These are phyloP conservation scores for Triops longicaudatus DNA, from an alignment of 1,140 invertebrate genomes.

Conservation along the genomic window DNA sequence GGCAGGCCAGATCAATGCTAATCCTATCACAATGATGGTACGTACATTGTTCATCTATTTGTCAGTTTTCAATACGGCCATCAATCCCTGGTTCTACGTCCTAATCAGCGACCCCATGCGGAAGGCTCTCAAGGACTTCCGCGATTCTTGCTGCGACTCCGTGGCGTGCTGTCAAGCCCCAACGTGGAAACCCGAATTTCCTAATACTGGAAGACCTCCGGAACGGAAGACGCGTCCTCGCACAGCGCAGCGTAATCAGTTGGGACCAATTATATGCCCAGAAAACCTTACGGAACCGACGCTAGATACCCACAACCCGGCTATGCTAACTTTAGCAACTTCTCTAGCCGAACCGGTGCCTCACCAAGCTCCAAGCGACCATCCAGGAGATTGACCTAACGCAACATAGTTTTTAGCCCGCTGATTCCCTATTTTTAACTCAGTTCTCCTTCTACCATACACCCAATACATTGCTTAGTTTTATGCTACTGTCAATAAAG, in stretches of 20 bases:
- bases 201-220: background rate
- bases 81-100: constrained; percentile 29
- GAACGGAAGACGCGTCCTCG: background rate
- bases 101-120: constrained; percentile 27
- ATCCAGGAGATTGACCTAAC: background rate
- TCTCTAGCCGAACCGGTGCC: background rate
- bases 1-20: constrained; percentile 16
- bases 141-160: constrained; percentile 4
- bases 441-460: background rate
- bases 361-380: background rate
- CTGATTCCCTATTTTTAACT: background rate
- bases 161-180: background rate
- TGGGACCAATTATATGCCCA: background rate
- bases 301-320: background rate
- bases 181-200: background rate
- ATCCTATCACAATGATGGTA: constrained; percentile 14
- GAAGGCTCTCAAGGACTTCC: constrained; percentile 23
- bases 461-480: background rate
- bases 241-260: background rate
- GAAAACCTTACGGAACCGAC: background rate
- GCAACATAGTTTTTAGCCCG: background rate
- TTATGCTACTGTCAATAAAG: background rate
- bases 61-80: constrained; percentile 26
- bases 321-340: constrained; percentile 2
- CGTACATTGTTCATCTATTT: constrained; percentile 23